Base-by-base conservation (phyloP, 1,140 invertebrate genomes). In the Sminthurinus signatus region DNA sequence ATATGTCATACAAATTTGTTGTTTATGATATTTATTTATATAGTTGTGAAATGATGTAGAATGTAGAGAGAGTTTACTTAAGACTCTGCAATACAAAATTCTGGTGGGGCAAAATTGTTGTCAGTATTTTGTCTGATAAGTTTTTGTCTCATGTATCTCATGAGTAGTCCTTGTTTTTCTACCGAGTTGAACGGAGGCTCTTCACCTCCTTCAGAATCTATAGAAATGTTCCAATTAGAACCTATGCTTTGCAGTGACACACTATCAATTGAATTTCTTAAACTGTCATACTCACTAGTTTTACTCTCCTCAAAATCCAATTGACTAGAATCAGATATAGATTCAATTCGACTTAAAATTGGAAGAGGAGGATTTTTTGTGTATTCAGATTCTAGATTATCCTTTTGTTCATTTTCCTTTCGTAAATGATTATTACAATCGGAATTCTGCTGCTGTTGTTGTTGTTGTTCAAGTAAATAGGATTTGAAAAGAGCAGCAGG, bases 21-120 rank as follows among this genome's bases (percentile, higher is more conserved):
- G n/a, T n/a, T n/a, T n/a, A n/a, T n/a, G n/a, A n/a, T n/a, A n/a
- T n/a, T n/a, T n/a, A n/a, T n/a, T n/a, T n/a, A n/a, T n/a, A n/a
- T n/a, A n/a, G n/a, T n/a, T n/a, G n/a, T n/a, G n/a, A n/a, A n/a
- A n/a, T n/a, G n/a, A n/a, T n/a, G n/a, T n/a, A n/a, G n/a, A n/a
- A n/a, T n/a, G n/a, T n/a, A n/a, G n/a, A n/a, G n/a, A n/a, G n/a
- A n/a, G n/a, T n/a, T n/a, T n/a, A n/a, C n/a, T n/a, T n/a, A n/a
- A n/a, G n/a, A n/a, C n/a, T n/a, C n/a, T n/a, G n/a, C n/a, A n/a
- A 60, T 63, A 42, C 29, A 62, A 58, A 66, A 70, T 61, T 70
- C 68, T 25, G 68, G 68, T 15, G 68, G 65, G 10, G 65, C 68
- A 64, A 70, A 61, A 48, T 70, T 70, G n/a, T 62, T 65, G 4